Conservation (phyloP, 2,113 vertebrate genomes). For the Fregetta grallaria region DNA sequence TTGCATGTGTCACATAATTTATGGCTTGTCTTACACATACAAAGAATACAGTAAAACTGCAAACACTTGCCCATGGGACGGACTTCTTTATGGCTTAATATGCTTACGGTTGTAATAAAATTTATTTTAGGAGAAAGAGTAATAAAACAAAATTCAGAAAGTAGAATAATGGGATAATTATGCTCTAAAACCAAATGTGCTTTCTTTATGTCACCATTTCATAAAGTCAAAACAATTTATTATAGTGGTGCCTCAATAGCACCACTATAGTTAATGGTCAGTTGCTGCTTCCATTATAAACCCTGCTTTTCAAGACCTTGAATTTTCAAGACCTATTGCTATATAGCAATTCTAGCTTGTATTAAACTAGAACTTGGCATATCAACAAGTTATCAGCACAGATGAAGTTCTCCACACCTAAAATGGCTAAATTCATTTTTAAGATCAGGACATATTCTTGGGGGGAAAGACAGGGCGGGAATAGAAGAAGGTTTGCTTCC, state of each 20-base stretch:
- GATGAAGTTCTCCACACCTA: neutral
- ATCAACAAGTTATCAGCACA: neutral
- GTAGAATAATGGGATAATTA: constrained; percentile 65
- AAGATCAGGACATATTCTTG: neutral
- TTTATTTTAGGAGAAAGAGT: constrained; percentile 43
- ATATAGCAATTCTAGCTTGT: neutral
- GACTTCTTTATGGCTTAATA: constrained; percentile 32
- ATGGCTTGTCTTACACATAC: neutral
- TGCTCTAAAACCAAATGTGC: constrained; percentile 19
- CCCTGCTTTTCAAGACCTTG: neutral
- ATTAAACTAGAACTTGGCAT: neutral
- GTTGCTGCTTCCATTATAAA: constrained; percentile 6
- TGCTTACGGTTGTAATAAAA: constrained; percentile 50
- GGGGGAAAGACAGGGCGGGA: no score
- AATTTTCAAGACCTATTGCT: no score
- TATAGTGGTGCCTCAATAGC: neutral
- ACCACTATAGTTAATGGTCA: constrained; percentile 10
- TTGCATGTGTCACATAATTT: neutral
- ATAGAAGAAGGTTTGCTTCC: neutral
- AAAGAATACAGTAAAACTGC: constrained; percentile 17
- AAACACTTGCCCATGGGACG: neutral
- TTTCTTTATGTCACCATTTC: constrained; percentile 14
- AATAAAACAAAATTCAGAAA: constrained; percentile 63
- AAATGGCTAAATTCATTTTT: neutral
- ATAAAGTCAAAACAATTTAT: neutral